Evolutionary conservation across 37 sponge, comb jelly and placozoan genomes (phyloP).

Genomic region (Halisarca cf. caerulea): DNA sequence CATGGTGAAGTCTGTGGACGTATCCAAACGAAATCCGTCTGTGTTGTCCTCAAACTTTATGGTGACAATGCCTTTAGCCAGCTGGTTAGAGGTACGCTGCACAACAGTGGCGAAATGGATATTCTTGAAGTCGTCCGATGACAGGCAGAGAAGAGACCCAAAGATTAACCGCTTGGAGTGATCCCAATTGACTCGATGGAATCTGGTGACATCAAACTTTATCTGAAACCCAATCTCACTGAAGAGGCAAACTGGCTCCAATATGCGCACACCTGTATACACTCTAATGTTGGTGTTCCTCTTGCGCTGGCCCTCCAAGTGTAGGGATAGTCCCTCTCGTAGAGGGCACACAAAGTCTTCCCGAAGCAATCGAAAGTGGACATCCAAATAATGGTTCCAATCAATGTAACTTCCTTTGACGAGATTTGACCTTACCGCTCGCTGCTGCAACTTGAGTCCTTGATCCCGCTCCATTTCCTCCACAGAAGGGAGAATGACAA

Average conservation of each 20-base stretch:
- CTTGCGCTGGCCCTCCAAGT: not conserved
- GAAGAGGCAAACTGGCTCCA: constrained; percentile 63
- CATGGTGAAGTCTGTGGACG: constrained; percentile 36
- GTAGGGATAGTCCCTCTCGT: constrained; percentile 57
- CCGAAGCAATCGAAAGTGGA: constrained; percentile 80
- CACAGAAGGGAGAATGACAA: constrained; percentile 35
- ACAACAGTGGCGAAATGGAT: constrained; percentile 69
- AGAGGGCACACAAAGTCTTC: constrained; percentile 89
- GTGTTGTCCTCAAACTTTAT: constrained; percentile 68
- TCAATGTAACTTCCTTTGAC: constrained; percentile 46
- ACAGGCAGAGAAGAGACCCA: constrained; percentile 87
- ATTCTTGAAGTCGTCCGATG: constrained; percentile 50
- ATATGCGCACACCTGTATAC: constrained; percentile 49
- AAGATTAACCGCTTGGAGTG: constrained; percentile 75
- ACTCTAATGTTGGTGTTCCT: constrained; percentile 40
- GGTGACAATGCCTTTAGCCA: constrained; percentile 52
- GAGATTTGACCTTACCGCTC: constrained; percentile 42
- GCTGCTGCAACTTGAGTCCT: not conserved
- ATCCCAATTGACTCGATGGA: constrained; percentile 75
- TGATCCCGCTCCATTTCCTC: constrained; percentile 23
- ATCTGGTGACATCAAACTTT: constrained; percentile 53
- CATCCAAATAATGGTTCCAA: constrained; percentile 78
- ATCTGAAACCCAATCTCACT: constrained; percentile 65
- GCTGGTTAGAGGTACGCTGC: constrained; percentile 45
- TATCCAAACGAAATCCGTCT: constrained; percentile 44